Evolutionary conservation across 1,140 invertebrate genomes (phyloP).

Genomic region (Drosophila grimshawi): DNA sequence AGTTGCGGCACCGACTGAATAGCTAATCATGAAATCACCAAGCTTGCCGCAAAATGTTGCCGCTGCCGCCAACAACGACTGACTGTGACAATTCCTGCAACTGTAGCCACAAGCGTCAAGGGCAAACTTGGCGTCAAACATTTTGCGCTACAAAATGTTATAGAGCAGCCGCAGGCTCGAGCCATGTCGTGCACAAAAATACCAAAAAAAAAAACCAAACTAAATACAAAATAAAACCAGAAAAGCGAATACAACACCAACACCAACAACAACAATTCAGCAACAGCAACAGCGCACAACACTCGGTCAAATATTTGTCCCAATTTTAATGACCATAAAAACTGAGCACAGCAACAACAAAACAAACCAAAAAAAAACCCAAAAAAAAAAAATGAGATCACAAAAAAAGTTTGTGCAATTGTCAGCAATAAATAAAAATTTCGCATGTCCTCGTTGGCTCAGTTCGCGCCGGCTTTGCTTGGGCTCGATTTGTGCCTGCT

Average conservation of each 20-base stretch:
- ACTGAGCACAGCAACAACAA: slow-evolving; percentile 47
- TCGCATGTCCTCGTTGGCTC: slow-evolving; percentile 73
- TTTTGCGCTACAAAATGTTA: slow-evolving; percentile 43
- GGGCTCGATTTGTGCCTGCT: slow-evolving; percentile 57
- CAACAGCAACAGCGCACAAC: not conserved
- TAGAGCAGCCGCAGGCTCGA: slow-evolving; percentile 37
- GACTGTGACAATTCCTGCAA: slow-evolving; percentile 58
- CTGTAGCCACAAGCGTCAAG: slow-evolving; percentile 41
- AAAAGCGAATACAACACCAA: slow-evolving; percentile 32
- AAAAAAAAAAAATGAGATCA: slow-evolving; percentile 30
- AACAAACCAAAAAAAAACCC: slow-evolving; percentile 21
- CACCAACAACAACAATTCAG: not conserved
- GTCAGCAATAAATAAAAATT: slow-evolving; percentile 83
- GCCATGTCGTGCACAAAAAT: slow-evolving; percentile 66
- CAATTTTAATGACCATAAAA: slow-evolving; percentile 83
- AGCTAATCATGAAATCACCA: slow-evolving; percentile 62
- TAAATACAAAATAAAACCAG: slow-evolving; percentile 20
- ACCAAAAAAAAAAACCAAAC: slow-evolving; percentile 24
- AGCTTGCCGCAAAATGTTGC: slow-evolving; percentile 54
- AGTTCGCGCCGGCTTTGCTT: slow-evolving; percentile 26
- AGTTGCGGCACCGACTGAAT: slow-evolving; percentile 51
- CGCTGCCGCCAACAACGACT: slow-evolving; percentile 19
- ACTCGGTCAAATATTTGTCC: slow-evolving; percentile 79
- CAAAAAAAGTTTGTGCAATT: slow-evolving; percentile 77
- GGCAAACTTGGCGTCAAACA: slow-evolving; percentile 48